Percentiles rank a stretch among this genome's conserved stretches.
These are phyloP conservation scores for Aplysia californica DNA, from an alignment of 1,140 invertebrate species.

Conservation along the genomic window DNA sequence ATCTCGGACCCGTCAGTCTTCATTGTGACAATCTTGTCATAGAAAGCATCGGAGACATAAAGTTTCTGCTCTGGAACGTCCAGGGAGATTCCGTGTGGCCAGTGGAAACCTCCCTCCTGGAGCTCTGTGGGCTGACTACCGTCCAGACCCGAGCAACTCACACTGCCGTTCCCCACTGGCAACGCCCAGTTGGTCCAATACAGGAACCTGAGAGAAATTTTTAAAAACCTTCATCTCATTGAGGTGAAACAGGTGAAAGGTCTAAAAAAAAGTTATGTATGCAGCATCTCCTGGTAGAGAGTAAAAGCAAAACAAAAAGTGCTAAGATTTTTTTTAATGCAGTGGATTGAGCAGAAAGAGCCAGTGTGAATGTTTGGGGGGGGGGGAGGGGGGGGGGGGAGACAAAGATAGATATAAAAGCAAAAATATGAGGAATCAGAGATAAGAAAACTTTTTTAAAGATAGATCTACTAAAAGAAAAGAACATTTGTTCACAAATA, in stretches of 20 bases:
- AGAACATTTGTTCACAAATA: too few species aligned
- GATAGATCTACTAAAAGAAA: too few species aligned
- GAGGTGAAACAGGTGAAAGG: not conserved
- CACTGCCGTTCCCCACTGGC: constrained; percentile 91
- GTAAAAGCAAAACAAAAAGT: too few species aligned
- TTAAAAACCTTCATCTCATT: not conserved
- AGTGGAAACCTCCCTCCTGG: constrained; percentile 72
- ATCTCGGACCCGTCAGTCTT: constrained; percentile 80
- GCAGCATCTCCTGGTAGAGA: too few species aligned
- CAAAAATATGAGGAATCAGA: too few species aligned
- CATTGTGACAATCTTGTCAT: constrained; percentile 82
- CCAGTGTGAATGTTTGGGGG: too few species aligned
- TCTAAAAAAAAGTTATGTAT: too few species aligned
- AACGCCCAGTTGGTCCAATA: constrained; percentile 97
- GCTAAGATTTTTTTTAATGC: too few species aligned
- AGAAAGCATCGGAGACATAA: constrained; percentile 73
- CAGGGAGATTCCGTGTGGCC: constrained; percentile 73
- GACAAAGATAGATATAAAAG: too few species aligned
- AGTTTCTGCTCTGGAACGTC: constrained; percentile 68
- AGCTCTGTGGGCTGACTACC: constrained; percentile 90
- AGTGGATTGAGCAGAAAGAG: too few species aligned
- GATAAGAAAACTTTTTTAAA: too few species aligned
- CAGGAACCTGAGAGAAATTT: constrained; percentile 36
- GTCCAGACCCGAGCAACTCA: constrained; percentile 85
- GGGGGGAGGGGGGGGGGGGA: too few species aligned